These are phyloP conservation scores for Emys orbicularis DNA, from an alignment of 2,797 vertebrate genomes.

Conservation along the genomic window DNA sequence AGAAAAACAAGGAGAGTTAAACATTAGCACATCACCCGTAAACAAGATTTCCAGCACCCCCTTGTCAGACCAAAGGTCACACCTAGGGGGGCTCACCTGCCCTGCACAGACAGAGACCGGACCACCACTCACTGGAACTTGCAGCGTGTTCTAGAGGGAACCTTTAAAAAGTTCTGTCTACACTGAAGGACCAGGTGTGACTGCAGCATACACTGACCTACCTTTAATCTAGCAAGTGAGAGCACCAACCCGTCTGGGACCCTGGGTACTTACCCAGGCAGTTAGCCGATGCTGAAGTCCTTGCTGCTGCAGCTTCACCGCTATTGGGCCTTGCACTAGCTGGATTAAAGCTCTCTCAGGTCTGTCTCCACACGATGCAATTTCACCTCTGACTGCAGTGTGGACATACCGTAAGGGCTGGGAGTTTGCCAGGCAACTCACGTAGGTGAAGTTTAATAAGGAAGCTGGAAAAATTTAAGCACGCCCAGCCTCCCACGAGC, in stretches of 20 bases:
- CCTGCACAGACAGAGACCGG: background rate
- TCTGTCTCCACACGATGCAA: background rate
- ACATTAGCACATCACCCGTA: background rate
- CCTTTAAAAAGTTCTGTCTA: background rate
- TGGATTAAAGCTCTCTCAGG: background rate
- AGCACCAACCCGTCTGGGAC: background rate
- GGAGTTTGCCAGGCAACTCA: background rate
- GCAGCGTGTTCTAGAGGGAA: background rate
- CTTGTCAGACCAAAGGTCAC: background rate
- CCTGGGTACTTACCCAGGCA: background rate
- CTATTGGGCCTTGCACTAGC: background rate
- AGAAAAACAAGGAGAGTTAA: constrained; percentile 57
- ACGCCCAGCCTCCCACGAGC: background rate
- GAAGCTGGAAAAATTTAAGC: background rate
- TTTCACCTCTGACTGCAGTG: background rate
- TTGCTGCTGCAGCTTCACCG: background rate
- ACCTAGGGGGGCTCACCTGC: accelerated
- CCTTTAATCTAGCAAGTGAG: background rate
- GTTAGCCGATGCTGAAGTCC: background rate
- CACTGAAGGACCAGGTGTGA: background rate
- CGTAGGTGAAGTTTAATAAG: background rate
- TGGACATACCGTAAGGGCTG: background rate
- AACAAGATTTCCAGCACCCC: background rate
- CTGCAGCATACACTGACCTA: background rate
- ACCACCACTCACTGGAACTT: background rate